Evolutionary conservation across 1,140 invertebrate genomes (phyloP), one percentile per base, ranked within the genome.

Genomic region (Ceratitis capitata): DNA sequence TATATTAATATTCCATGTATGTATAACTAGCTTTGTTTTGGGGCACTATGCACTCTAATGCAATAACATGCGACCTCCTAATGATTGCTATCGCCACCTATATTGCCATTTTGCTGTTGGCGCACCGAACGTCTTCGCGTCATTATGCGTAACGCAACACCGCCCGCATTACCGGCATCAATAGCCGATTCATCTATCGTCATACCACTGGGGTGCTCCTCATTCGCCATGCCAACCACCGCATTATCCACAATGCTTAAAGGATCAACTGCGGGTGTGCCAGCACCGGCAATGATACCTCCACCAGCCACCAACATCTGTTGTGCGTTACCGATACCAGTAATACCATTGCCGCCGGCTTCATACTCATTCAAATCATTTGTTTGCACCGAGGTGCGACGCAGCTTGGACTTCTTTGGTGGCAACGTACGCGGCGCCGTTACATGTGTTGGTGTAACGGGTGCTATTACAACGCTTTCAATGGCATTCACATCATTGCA

Each of bases 291-390:
- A 32, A 19, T 61, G 51, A n/a, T 56, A 83, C 58, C 23, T 23
- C 69, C n/a, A n/a, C n/a, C n/a, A n/a, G n/a, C n/a, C n/a, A n/a
- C 39, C 29, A 83, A 39, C 42, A 58, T 32, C 42, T 32, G 51
- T 56, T 56, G 53, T n/a, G 49, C 47, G 53, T 83, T 83, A 64
- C 14, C 23, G 14, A 4, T 16, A 9, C 26, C 47, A 39, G n/a
- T 12, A 39, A 51, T 10, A 51, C 42, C 29, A 83, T 83, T 49
- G 3, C 23, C 32, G 3, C 23, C 32, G 16, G 49, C 23, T 16
- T 95, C 94, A 26, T 94, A 95, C 85, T 96, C 95, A 88, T 95
- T 95, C 90, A 95, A 95, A 90, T 96, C 95, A 29, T 95, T 92
- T 85, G 95, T 95, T 49, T 96, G 92, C 7, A 95, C 94, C 23